Evolutionary conservation across 2,113 vertebrate species (phyloP), one percentile per base, ranked within the genome.

Genomic region (Neodontobutis hainanensis): DNA sequence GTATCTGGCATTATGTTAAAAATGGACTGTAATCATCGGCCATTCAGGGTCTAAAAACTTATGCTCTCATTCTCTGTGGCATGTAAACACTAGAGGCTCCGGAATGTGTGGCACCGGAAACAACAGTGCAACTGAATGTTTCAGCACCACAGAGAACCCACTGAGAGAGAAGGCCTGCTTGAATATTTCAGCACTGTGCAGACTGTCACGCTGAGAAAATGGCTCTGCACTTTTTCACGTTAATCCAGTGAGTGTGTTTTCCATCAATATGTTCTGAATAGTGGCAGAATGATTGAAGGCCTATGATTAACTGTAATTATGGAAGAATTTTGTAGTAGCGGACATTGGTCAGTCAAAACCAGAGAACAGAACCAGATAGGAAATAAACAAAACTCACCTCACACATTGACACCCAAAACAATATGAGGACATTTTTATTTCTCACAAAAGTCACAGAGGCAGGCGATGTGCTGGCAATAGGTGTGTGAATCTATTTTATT

Each of bases 151-250:
- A 43, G 36, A 50, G 40, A 43, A 52, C 6, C 42, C 4, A 38
- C 14, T 56, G 19, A 43, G 11, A 36, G 2, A 7, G 15, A 56
- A 61, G 32, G 57, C 38, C 32, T 36, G 14, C 53, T 70, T 69
- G 65, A 81, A 78, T 76, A 73, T 75, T 68, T 78, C 69, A 78
- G 65, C 49, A 61, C 66, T 55, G 64, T 49, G 35, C 66, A 81
- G 69, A 78, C 60, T 51, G 38, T 40, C 35, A 32, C 27, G 46
- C 19, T 27, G 34, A 42, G 4, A 4, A 3, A 38, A 16, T 66
- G 60, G 57, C 12, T 5, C 9, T 40, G 42, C 50, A 32, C 5
- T 73, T 65, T 64, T 60, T 62, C 43, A 44, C 57, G 40, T 55
- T 68, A 42, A 82, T 58, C 47, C 10, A 6, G 8, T 50, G 32